Base-by-base conservation (phyloP, 2,888 invertebrate genomes). In the Trichopria drosophilae region DNA sequence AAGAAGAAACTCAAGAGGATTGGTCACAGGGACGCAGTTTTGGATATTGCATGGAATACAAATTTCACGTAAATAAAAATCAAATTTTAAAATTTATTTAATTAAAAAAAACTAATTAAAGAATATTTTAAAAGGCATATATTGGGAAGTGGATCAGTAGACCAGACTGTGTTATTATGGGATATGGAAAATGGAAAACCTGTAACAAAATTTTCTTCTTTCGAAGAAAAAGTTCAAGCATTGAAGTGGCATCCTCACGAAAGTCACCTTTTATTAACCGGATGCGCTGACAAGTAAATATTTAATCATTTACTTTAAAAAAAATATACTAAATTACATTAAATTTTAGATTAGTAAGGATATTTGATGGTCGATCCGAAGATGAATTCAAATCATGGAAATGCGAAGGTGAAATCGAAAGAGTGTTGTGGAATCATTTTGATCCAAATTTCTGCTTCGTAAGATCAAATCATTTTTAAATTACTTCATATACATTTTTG, bases 101-200 rank as follows among this genome's bases (percentile, higher is more conserved):
- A 19, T 19, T 3, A 20, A 20, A 6, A 32, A 31, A 23, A 23
- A n/a, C 13, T 12, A 22, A 19, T 18, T 31, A 41, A 18, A 31
- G 16, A 51, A 13, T 26, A 44, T 39, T 26, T 54, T 69, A 77
- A 26, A 68, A 87, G 88, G 22, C 93, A 96, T 71, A 84, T 96
- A 23, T 71, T 98, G 57, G 95, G 95, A 0, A 95, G 95, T 76
- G 94, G 88, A 0, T 96, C 95, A 0, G 96, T 91, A 0, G 98
- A 98, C 76, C 81, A 82, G 62, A 88, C 89, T 1, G 85, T 93
- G 4, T 79, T 91, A 16, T 73, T 98, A 1, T 98, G 98, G 98
- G 97, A 98, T 77, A 78, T 98, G 68, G 89, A 92, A 62, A 83
- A 84, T 61, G 86, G 88, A 7, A 79, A 79, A 52, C 87, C 91